Evolutionary conservation across 2,888 invertebrate genomes (phyloP).

Genomic region (Rhagonycha fulva): DNA sequence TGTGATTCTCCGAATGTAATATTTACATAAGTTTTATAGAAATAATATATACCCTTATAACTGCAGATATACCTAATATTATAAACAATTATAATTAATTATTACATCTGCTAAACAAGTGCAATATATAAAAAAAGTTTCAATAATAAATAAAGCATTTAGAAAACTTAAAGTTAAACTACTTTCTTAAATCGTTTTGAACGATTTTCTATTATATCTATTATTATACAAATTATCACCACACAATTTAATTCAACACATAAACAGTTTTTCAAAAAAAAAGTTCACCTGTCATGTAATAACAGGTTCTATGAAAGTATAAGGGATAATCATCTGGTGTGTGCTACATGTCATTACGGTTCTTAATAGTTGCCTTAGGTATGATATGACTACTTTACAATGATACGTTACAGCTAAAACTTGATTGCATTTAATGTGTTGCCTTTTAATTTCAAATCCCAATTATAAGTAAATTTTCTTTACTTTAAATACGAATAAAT

Average conservation of each 20-base stretch:
- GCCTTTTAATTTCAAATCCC: constrained; percentile 26
- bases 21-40: too few species aligned
- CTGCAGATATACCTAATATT: too few species aligned
- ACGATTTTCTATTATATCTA: constrained; percentile 13
- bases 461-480: constrained; percentile 4
- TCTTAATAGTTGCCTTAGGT: constrained; percentile 23
- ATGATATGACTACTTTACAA: constrained; percentile 38
- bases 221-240: constrained; percentile 18
- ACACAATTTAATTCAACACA: constrained; percentile 27
- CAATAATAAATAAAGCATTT: background rate
- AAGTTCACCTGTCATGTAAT: constrained; percentile 48
- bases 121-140: background rate
- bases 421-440: constrained; percentile 32
- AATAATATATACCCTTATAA: too few species aligned
- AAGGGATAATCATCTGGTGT: constrained; percentile 38
- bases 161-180: background rate
- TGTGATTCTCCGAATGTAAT: too few species aligned
- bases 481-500: background rate
- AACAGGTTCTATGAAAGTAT: constrained; percentile 45
- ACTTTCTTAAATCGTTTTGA: background rate
- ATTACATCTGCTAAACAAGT: background rate
- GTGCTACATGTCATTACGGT: constrained; percentile 39
- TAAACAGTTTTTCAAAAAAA: constrained; percentile 45
- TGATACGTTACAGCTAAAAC: constrained; percentile 35
- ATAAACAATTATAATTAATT: too few species aligned